Evolutionary conservation across 2,113 vertebrate genomes (phyloP), one percentile per base, ranked within the genome.

Genomic region (Phalacrocorax brasilianus): DNA sequence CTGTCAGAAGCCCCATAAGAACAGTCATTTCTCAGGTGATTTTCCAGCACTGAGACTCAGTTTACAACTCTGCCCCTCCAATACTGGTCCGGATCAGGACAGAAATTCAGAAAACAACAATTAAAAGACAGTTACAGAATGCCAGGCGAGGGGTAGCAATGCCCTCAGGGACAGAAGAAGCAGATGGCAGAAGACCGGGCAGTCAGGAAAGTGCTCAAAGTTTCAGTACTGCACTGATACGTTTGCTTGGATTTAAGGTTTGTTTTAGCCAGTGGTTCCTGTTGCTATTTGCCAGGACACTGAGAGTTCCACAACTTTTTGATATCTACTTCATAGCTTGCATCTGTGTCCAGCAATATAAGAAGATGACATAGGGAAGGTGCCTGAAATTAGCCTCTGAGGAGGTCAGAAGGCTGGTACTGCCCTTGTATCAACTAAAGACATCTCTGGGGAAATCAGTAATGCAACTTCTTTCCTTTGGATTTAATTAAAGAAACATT

Each of bases 401-500:
- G 83, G 63, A 77, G 78, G 94, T 94, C 91, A 87, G 30, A 89
- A 76, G 70, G 33, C 52, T 79, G 50, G 38, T 79, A 66, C 9
- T 1, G 2, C 66, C 50, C 92, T 85, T 63, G n/a, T 66, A 89
- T 83, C 89, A 55, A 38, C 6, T 26, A 67, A 56, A 73, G 95
- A 21, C 24, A 11, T 80, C 84, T 88, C 72, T 47, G 47, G 76
- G 67, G 50, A 89, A 87, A 95, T 95, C 87, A 89, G 9, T 70
- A 94, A 93, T 83, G 73, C 50, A 85, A 91, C 26, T 79, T 76
- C 50, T 91, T 85, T 93, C 71, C 71, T 88, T 88, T 80, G 47
- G 47, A 95, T 97, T 96, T 95, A 87, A 95, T 91, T 91, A 94
- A 95, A 93, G 58, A 87, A 94, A 89, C 42, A 85, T 91, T 95